Conservation (phyloP, 2,888 invertebrate genomes). For the Elegia similella region DNA sequence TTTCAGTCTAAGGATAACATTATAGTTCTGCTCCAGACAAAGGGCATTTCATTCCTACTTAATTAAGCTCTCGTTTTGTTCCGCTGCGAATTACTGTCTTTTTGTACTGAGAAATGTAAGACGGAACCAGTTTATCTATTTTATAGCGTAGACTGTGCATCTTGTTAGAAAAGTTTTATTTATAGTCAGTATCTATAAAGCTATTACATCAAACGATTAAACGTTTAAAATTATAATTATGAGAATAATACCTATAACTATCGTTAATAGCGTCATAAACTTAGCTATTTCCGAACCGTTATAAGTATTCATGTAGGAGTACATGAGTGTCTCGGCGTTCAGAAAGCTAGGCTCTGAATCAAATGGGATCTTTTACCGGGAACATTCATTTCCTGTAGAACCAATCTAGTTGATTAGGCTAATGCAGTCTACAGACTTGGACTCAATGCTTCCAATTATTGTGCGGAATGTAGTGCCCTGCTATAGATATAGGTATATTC, state of each 20-base stretch:
- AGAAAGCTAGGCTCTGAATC: background rate
- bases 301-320: background rate
- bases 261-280: background rate
- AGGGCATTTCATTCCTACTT: conserved; percentile 32
- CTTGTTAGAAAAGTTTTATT: background rate
- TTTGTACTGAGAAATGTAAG: background rate
- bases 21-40: conserved; percentile 32
- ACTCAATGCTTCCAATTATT: conserved; percentile 40
- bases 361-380: background rate
- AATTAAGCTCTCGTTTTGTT: conserved; percentile 8
- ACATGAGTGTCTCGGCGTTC: background rate
- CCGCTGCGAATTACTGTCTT: background rate
- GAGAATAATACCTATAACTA: background rate
- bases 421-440: conserved; percentile 36
- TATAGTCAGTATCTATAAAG: background rate
- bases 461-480: background rate
- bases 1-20: conserved; percentile 49
- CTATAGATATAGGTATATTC: background rate
- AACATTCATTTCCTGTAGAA: background rate
- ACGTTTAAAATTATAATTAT: background rate
- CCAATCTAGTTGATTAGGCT: conserved; percentile 42
- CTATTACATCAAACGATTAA: background rate
- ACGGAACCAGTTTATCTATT: background rate
- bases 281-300: background rate
- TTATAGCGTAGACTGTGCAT: background rate